Base-by-base conservation (phyloP, 2,113 vertebrate species). In the Oncorhynchus tshawytscha region DNA sequence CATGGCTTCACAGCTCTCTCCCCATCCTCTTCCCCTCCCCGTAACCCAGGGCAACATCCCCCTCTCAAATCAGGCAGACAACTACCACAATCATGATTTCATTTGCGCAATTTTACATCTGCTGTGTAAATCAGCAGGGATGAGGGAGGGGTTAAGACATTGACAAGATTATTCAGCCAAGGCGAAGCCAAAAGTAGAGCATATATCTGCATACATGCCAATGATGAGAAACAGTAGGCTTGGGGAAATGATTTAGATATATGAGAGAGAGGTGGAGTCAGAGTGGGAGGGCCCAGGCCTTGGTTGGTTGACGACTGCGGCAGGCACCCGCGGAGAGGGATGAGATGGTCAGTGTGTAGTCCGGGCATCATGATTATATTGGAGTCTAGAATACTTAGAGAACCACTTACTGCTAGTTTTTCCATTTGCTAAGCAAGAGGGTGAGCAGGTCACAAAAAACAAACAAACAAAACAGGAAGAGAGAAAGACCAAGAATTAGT, bases 401-500 rank as follows among this genome's bases (percentile, higher is more conserved):
- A 96, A 95, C 94, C 89, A 99, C 97, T 99, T 99, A 99, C 97
- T 98, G 98, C 98, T 96, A 99, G 96, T 95, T 95, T 95, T 96
- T 98, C 97, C 98, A 99, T 99, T 96, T 99, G 97, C 98, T 99
- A 99, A 99, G 97, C 97, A 98, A 98, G 95, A 96, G 94, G 96
- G 93, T 95, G 95, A 95, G 95, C 96, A 89, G 96, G 95, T 96
- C 96, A 96, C 94, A 95, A 95, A 95, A 93, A 95, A 94, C 84
- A 94, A 89, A 89, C 92, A 93, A 81, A 92, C 57, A 90, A 85
- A 85, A 84, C 84, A 88, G 82, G 88, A 88, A 85, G 90, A 93
- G 95, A 96, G 90, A 96, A 93, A 99, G 95, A 99, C 87, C 92
- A 93, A 98, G 93, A 97, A 96, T 99, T 99, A 99, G 97, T 96